These are phyloP conservation scores for Drosophila parthenogenetica DNA, from an alignment of 2,888 invertebrate species.

Conservation along the genomic window DNA sequence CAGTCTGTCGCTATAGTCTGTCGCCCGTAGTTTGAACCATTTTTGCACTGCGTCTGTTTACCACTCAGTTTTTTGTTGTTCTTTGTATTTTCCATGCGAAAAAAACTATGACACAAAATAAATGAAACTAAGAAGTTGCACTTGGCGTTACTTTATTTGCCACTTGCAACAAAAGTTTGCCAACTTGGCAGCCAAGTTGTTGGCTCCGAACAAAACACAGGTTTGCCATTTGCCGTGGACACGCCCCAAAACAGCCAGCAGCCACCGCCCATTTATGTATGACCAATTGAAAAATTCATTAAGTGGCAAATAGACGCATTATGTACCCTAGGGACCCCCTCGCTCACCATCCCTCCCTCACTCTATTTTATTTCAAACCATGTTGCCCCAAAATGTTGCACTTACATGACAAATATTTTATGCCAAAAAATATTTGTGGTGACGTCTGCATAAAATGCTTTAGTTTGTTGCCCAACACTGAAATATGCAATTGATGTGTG, in stretches of 20 bases:
- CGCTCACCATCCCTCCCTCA: neutral
- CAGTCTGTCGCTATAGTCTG: neutral
- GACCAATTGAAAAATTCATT: conserved; percentile 63
- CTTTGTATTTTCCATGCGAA: neutral
- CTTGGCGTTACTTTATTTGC: conserved; percentile 65
- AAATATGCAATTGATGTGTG: conserved; percentile 33
- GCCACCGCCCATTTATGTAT: conserved; percentile 22
- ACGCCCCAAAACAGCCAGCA: conserved; percentile 7
- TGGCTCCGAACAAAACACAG: conserved; percentile 62
- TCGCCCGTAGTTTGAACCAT: conserved; percentile 32
- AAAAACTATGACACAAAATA: conserved; percentile 17
- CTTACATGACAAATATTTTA: conserved; percentile 38
- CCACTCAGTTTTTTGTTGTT: conserved; percentile 16
- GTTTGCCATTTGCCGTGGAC: conserved; percentile 64
- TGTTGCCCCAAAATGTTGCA: conserved; percentile 22
- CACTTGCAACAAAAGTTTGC: conserved; percentile 55
- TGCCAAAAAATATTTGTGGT: conserved; percentile 43
- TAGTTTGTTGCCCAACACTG: conserved; percentile 17
- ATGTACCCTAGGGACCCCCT: conserved; percentile 31
- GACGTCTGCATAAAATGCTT: conserved; percentile 23
- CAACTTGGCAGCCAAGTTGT: conserved; percentile 61
- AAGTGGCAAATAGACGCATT: conserved; percentile 76
- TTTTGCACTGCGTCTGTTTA: conserved; percentile 63
- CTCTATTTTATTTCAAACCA: neutral
- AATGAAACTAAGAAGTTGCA: conserved; percentile 44